Base-by-base conservation (phyloP, 2,888 invertebrate species). In the Agrotis puta region DNA sequence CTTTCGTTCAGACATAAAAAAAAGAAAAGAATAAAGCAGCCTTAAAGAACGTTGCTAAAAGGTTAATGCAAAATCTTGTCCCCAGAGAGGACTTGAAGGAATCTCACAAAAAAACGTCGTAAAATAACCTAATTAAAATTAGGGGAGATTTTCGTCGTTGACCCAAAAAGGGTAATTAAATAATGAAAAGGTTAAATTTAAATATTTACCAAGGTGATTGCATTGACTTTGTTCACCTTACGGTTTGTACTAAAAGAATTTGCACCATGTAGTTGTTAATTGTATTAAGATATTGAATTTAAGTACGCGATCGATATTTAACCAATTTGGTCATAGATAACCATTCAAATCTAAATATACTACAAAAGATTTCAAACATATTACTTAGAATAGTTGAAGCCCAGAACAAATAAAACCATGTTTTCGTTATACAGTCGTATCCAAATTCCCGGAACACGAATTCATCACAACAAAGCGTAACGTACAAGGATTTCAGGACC, bases 221-320 rank as follows among this genome's bases (percentile, higher is more conserved):
- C 68, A 74, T 82, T 82, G 83, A 64, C 75, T 74, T 81, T 81
- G 74, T 82, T 74, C 63, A 69, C 82, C 61, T 78, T 61, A 63
- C 39, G 33, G 48, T 69, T 67, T 74, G 56, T 79, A 68, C 70
- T 64, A 64, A 63, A 70, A 58, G 51, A 62, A 76, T 62, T 22
- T 53, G 50, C 47, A 47, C 14, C 6, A 39, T 65, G 58, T 43
- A 16, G 24, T 64, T 54, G 59, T 62, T 64, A 64, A 78, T 57
- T 76, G 18, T 20, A 24, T 50, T n/a, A 48, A 53, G n/a, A 57
- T 39, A 24, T 27, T 54, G 9, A 53, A 50, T 72, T 64, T 54
- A n/a, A n/a, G n/a, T n/a, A 18, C 62, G 56, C 6, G 14, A 18
- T 20, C 4, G 16, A 43, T 22, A 47, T 27, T 68, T 24, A 22